Conservation (phyloP, 2,113 vertebrate species). For the Capra hircus region DNA sequence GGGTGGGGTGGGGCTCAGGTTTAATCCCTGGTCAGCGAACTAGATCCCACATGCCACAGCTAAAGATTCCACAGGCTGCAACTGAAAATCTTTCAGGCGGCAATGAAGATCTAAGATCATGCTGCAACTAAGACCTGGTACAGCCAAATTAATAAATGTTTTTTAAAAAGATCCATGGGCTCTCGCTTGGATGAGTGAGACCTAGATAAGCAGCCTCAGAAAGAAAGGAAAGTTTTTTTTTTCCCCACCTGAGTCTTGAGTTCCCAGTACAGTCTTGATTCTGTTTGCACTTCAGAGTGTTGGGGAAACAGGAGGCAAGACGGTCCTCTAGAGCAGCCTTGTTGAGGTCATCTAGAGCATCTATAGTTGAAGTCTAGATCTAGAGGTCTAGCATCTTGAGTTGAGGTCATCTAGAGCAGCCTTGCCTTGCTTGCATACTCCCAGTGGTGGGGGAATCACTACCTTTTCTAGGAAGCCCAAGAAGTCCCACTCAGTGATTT, state of each 20-base stretch:
- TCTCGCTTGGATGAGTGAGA: background rate
- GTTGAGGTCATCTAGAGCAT: background rate
- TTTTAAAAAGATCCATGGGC: background rate
- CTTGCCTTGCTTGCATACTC: background rate
- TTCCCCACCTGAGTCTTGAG: background rate
- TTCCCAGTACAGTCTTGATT: background rate
- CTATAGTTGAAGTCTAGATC: background rate
- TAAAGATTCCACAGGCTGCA: background rate
- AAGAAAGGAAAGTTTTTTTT: background rate
- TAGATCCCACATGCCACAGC: background rate
- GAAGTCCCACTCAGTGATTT: background rate
- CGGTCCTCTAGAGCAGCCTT: too few relatives aligned
- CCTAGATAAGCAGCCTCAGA: background rate
- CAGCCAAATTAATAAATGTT: background rate
- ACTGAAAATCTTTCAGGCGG: background rate
- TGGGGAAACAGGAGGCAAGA: background rate
- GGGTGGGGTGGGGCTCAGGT: accelerated
- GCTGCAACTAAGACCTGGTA: background rate
- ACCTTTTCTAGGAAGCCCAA: background rate
- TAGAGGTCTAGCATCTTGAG: background rate
- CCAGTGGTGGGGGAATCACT: background rate
- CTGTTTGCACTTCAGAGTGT: background rate
- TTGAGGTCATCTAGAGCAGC: background rate
- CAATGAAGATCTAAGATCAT: accelerated
- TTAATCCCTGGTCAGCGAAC: background rate